A percentile compares a stretch with the other conserved stretches of the same genome.
Conservation (phyloP, 1,140 invertebrate genomes). For the Gonioctena quinquepunctata region DNA sequence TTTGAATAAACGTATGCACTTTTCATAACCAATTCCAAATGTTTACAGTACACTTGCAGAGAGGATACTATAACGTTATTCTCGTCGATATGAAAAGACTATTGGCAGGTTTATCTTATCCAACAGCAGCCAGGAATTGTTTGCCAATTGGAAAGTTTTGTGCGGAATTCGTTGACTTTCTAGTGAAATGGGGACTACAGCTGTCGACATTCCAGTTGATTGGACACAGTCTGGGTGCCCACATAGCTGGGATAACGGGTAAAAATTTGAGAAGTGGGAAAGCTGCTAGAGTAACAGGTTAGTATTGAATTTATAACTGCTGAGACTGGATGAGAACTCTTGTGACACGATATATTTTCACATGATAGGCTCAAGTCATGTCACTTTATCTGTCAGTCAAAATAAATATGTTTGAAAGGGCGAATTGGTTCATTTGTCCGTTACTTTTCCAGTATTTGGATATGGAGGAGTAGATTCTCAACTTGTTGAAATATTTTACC, state of each 20-base stretch:
- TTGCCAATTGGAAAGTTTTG: constrained; percentile 55
- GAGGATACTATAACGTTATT: constrained; percentile 57
- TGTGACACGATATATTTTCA: no score
- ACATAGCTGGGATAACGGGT: constrained; percentile 36
- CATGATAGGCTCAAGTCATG: no score
- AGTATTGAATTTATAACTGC: no score
- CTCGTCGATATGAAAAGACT: constrained; percentile 54
- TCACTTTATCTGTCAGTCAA: no score
- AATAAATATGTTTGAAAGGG: no score
- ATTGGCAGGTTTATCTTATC: constrained; percentile 58
- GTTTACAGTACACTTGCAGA: constrained; percentile 53
- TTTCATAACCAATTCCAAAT: no score
- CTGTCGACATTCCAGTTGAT: constrained; percentile 48
- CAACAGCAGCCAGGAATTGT: constrained; percentile 57
- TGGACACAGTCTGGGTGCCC: constrained; percentile 61
- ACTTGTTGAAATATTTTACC: no score
- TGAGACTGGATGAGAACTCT: no score
- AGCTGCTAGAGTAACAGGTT: constrained; percentile 50
- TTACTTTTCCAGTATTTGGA: no score
- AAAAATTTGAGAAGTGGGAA: constrained; percentile 36
- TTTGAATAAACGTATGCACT: neutral
- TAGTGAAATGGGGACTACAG: constrained; percentile 50
- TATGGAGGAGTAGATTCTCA: no score
- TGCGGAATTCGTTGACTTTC: constrained; percentile 57
- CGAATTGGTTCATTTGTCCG: no score